Evolutionary conservation across 1,140 invertebrate species (phyloP).

Genomic region (Lepidurus arcticus): DNA sequence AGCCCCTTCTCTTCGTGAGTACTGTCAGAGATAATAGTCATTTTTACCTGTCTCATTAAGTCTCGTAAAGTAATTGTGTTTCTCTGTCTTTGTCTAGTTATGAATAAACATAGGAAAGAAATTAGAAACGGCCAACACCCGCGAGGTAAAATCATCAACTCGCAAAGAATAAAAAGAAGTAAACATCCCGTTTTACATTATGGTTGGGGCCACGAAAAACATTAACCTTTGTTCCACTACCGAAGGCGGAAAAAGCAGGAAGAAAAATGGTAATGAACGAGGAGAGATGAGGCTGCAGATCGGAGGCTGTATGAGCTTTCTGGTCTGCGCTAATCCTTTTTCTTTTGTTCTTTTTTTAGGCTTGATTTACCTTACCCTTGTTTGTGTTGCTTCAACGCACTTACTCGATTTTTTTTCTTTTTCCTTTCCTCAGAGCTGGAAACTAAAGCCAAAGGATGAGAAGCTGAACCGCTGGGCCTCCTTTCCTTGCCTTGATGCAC

Average conservation of each 20-base stretch:
- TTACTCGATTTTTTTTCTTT: background rate
- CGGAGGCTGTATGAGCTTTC: background rate
- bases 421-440: background rate
- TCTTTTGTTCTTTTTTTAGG: background rate
- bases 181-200: background rate
- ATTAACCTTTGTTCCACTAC: background rate
- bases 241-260: background rate
- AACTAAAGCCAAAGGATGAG: conserved; percentile 10
- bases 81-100: background rate
- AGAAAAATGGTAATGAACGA: background rate
- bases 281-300: background rate
- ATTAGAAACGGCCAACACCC: background rate
- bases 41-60: background rate
- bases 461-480: conserved; percentile 3
- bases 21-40: background rate
- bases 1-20: background rate
- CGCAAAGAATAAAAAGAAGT: background rate
- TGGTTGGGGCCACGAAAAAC: background rate
- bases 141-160: background rate
- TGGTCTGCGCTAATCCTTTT: background rate
- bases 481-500: conserved; percentile 1
- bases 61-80: background rate
- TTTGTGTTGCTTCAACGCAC: conserved; percentile 2
- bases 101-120: background rate
- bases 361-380: conserved; percentile 13